Evolutionary conservation across 2,113 vertebrate species (phyloP).

Genomic region (Lycocorax pyrrhopterus): DNA sequence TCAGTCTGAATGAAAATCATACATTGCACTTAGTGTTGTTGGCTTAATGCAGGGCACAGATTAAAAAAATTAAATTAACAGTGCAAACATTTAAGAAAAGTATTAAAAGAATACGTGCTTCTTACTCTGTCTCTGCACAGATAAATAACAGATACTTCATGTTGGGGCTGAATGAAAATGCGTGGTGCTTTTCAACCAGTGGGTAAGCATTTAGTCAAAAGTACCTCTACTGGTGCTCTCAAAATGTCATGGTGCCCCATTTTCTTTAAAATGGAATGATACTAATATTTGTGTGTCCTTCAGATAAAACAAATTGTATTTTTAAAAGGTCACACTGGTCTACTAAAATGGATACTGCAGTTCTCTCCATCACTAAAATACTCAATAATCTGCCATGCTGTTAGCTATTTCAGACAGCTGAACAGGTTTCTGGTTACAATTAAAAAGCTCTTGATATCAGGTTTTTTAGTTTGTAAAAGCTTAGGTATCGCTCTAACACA

Average conservation of each 20-base stretch:
- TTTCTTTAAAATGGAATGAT: neutral
- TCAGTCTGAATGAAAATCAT: neutral
- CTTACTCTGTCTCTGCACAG: neutral
- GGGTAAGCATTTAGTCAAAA: neutral
- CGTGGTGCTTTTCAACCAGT: neutral
- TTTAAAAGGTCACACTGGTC: neutral
- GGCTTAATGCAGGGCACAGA: neutral
- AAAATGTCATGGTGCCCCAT: neutral
- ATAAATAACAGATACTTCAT: neutral
- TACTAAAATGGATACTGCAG: neutral
- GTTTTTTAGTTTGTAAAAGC: neutral
- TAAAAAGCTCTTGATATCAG: neutral
- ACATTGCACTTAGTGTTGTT: neutral
- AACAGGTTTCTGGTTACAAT: neutral
- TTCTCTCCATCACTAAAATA: neutral
- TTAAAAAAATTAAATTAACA: neutral
- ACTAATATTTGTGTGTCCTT: neutral
- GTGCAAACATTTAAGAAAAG: neutral
- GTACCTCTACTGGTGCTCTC: neutral
- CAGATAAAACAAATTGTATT: neutral
- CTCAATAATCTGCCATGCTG: neutral
- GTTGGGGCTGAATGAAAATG: neutral
- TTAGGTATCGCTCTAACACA: neutral
- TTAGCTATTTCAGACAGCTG: neutral
- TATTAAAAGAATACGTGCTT: neutral